Evolutionary conservation across 1,140 invertebrate genomes (phyloP), one percentile per base, ranked within the genome.

Genomic region (Rhopalosiphum maidis): DNA sequence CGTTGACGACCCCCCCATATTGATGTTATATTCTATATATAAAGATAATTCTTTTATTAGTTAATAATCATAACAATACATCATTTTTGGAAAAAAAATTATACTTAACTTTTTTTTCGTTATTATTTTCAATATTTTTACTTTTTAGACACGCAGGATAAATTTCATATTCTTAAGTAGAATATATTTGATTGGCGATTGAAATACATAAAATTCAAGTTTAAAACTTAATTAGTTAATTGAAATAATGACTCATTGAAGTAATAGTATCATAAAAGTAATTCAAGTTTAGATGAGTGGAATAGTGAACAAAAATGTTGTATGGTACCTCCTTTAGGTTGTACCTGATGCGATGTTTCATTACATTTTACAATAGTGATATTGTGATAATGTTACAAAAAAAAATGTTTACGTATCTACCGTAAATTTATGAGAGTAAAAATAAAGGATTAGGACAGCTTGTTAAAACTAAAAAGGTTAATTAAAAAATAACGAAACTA

Each of bases 401-500:
- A 87, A 85, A 85, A 41, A 23, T 85, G 37, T 82, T 82, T 82
- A 35, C 25, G 25, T 60, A 51, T 60, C 55, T 30, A 60, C 55
- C 3, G 0, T 37, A 11, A 82, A 35, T 18, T 82, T 82, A 60
- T 60, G 55, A 21, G 48, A 51, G 48, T 51, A 82, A 82, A 82
- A 82, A n/a, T n/a, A 23, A 6, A 77, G 60, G 15, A 46, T 46
- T 25, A 15, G 25, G 15, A 86, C 25, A 43, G 41, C 11, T 46
- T 46, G n/a, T 89, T 55, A 55, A 89, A 89, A 55, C 55, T 55
- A 54, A 55, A 55, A 55, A 89, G 35, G 48, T 55, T 55, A 11
- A 89, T 55, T 89, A 89, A 55, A 89, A 89, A 89, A 54, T 23
- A 89, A 54, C 3, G 87, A 54, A 89, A 41, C 22, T 41, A 37